Evolutionary conservation across 2,113 vertebrate genomes (phyloP).

Genomic region (Chauna torquata): DNA sequence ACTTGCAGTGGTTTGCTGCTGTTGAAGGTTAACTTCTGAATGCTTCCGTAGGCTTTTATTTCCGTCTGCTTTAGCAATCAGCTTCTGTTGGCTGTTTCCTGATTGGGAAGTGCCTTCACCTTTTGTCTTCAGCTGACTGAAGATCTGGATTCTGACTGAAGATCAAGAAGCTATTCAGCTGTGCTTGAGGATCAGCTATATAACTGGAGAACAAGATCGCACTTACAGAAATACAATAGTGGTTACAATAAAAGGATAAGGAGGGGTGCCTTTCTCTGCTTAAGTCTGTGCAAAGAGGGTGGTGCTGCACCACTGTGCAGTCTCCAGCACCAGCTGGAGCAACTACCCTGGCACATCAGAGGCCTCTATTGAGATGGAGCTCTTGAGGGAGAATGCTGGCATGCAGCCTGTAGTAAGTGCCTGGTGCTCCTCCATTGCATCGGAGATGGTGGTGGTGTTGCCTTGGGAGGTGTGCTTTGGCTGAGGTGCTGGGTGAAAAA

Average conservation of each 20-base stretch:
- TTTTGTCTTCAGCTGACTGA: background rate
- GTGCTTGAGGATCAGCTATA: background rate
- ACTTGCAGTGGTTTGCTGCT: background rate
- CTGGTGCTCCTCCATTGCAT: rapidly evolving
- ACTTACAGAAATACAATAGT: background rate
- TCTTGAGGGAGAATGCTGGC: background rate
- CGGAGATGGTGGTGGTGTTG: background rate
- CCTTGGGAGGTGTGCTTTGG: background rate
- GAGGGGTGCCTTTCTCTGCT: rapidly evolving
- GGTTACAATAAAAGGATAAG: background rate
- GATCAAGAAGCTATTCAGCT: background rate
- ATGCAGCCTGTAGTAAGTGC: background rate
- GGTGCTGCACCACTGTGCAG: no score
- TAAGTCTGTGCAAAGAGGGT: background rate
- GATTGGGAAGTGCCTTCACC: background rate
- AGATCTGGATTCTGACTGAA: no score
- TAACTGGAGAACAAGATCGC: background rate
- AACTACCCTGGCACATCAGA: background rate
- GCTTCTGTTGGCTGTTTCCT: background rate
- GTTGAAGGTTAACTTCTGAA: background rate
- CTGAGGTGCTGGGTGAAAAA: background rate
- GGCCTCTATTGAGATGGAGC: background rate
- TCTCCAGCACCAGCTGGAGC: rapidly evolving
- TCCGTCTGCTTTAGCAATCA: background rate
- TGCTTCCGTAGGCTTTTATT: background rate